Conservation (phyloP, 2,797 vertebrate genomes). For the Heteromormyrus szaboi region DNA sequence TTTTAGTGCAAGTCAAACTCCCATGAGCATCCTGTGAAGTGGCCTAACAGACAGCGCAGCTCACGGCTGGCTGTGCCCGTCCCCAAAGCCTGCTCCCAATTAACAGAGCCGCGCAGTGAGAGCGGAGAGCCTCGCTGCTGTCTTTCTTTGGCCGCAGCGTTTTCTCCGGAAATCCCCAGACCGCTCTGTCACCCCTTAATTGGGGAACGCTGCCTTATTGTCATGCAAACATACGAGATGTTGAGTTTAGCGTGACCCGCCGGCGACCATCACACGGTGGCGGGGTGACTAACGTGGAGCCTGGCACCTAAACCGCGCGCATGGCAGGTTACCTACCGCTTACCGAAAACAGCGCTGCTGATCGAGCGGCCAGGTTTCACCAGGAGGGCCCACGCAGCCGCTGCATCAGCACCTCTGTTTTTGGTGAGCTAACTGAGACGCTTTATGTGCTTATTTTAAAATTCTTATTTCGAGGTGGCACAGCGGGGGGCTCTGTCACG, state of each 20-base stretch:
- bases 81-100: conserved; percentile 43
- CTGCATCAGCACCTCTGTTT: not conserved
- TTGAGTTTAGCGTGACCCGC: conserved; percentile 43
- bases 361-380: not conserved
- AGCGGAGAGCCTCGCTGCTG: conserved; percentile 44
- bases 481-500: not conserved
- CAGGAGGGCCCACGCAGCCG: not conserved
- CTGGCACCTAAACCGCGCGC: not conserved
- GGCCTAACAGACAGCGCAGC: conserved; percentile 33
- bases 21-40: conserved; percentile 34
- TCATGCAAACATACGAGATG: conserved; percentile 51
- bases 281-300: conserved; percentile 29
- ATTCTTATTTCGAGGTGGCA: not conserved
- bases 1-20: not conserved
- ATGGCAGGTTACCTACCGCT: not conserved
- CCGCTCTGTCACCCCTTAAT: conserved; percentile 61
- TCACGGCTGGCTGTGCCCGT: conserved; percentile 38
- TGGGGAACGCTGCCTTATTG: conserved; percentile 50
- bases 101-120: conserved; percentile 52
- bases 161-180: conserved; percentile 46
- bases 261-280: conserved; percentile 33
- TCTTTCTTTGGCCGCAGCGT: conserved; percentile 52
- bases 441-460: not conserved
- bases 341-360: not conserved
- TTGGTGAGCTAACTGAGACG: not conserved